Evolutionary conservation across 2,888 invertebrate species (phyloP), one percentile per base, ranked within the genome.

Genomic region (Synergus itoensis): DNA sequence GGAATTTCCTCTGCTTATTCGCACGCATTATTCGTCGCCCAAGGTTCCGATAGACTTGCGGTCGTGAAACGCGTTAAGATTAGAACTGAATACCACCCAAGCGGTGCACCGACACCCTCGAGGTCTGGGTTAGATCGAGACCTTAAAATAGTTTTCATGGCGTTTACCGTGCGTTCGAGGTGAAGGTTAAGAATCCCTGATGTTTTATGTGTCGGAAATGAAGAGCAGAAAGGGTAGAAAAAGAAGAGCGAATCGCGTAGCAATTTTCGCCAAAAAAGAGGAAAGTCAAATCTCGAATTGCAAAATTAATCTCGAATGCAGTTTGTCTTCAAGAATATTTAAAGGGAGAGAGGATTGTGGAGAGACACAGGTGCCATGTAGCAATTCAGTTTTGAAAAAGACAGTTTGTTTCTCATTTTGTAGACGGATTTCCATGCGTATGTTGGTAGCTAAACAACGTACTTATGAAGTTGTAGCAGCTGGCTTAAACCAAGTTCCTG

Each of bases 61-160:
- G 73, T 73, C 48, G 40, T 28, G 53, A 57, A 73, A 53, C 36
- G 73, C 73, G 69, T 73, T 73, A 73, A 73, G 73, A 73, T 73
- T 73, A 73, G 73, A 73, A 73, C 73, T 73, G 73, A 73, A 73
- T 73, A 73, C 73, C 73, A 73, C 73, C 48, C 73, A 73, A 73
- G 73, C 53, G 73, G 73, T 73, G 36, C 73, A 73, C 73, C 53
- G 73, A 73, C 73, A 57, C 73, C 73, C 73, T 73, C 73, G 73
- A 73, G 73, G 73, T 73, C 73, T 73, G 73, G 73, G 73, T 73
- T 73, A 73, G 73, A 73, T 73, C 73, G 73, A 57, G 73, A 73
- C 73, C 73, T 73, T 73, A 73, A 73, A 73, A 73, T 73, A 73
- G 73, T 73, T 73, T 73, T 73, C 73, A 73, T 73, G 73, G 73